Conservation (phyloP, 2,113 vertebrate genomes). For the Tor tambroides region DNA sequence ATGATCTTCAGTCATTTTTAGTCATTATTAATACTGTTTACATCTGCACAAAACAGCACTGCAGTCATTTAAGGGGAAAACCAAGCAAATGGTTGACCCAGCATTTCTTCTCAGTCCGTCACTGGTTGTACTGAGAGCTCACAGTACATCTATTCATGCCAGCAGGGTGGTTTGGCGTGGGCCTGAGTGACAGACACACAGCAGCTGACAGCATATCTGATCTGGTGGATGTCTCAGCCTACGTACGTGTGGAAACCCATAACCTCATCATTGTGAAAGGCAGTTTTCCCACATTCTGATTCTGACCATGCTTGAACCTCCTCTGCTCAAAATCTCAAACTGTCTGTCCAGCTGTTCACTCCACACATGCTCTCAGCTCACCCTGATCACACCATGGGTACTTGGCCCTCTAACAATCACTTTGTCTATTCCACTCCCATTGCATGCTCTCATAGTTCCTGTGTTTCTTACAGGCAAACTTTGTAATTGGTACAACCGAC, state of each 20-base stretch:
- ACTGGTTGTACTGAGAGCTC: not conserved
- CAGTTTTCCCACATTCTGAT: slow-evolving; percentile 44
- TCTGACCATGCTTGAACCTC: slow-evolving; percentile 14
- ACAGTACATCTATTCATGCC: slow-evolving; percentile 45
- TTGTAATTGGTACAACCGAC: not conserved
- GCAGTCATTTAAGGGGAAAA: not conserved
- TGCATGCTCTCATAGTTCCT: not conserved
- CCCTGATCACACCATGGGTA: slow-evolving; percentile 20
- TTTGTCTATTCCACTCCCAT: not conserved
- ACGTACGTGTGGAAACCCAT: slow-evolving; percentile 29
- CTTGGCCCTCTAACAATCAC: slow-evolving; percentile 31
- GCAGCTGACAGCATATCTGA: slow-evolving; percentile 53
- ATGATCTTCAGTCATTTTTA: not conserved
- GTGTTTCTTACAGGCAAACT: not conserved
- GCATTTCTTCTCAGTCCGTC: not conserved
- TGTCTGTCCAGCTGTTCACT: slow-evolving; percentile 48
- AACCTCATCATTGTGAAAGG: slow-evolving; percentile 24
- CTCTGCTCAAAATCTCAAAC: slow-evolving; percentile 42
- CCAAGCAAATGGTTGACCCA: not conserved
- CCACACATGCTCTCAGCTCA: slow-evolving; percentile 30
- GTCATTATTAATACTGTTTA: not conserved
- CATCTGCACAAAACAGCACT: not conserved
- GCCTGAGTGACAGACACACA: slow-evolving; percentile 23
- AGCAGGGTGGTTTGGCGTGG: not conserved
- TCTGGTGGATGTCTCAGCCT: slow-evolving; percentile 35